These are phyloP conservation scores for Plumapathes pennacea DNA, from an alignment of 92 coral and sea anemone species.

Conservation along the genomic window DNA sequence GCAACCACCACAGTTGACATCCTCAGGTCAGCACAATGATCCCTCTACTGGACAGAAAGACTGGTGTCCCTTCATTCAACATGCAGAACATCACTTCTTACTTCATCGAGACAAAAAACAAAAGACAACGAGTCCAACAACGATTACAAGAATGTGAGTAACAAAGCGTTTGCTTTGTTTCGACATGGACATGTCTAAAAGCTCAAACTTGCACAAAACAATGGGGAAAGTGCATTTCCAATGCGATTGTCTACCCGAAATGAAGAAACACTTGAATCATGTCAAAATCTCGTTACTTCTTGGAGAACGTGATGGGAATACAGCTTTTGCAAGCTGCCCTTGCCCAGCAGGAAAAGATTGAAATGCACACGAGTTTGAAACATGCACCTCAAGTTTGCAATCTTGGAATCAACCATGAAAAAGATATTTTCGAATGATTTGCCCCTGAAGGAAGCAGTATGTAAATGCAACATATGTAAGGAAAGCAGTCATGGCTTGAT, in stretches of 20 bases:
- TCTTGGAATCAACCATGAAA: constrained; percentile 57
- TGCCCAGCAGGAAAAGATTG: constrained; percentile 70
- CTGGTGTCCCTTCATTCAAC: constrained; percentile 45
- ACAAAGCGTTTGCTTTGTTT: constrained; percentile 61
- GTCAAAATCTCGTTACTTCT: constrained; percentile 38
- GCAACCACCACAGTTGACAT: constrained; percentile 36
- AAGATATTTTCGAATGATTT: too few species aligned
- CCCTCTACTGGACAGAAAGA: constrained; percentile 27
- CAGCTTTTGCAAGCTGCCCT: constrained; percentile 54
- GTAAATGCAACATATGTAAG: too few species aligned
- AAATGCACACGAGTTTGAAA: constrained; percentile 43
- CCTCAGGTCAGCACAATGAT: constrained; percentile 48
- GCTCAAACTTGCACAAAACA: constrained; percentile 37
- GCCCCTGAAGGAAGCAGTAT: too few species aligned
- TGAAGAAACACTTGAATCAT: constrained; percentile 33
- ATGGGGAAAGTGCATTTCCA: constrained; percentile 40
- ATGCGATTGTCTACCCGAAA: constrained; percentile 63
- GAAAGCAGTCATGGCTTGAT: too few species aligned
- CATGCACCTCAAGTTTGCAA: constrained; percentile 51
- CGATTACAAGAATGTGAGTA: constrained; percentile 56
- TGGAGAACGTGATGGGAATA: constrained; percentile 58
- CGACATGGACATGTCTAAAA: constrained; percentile 60
- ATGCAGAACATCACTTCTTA: constrained; percentile 53
- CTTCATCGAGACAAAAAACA: constrained; percentile 56
- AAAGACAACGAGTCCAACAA: constrained; percentile 66